Conservation (phyloP, 2,113 vertebrate species). For the Embiotoca jacksoni region DNA sequence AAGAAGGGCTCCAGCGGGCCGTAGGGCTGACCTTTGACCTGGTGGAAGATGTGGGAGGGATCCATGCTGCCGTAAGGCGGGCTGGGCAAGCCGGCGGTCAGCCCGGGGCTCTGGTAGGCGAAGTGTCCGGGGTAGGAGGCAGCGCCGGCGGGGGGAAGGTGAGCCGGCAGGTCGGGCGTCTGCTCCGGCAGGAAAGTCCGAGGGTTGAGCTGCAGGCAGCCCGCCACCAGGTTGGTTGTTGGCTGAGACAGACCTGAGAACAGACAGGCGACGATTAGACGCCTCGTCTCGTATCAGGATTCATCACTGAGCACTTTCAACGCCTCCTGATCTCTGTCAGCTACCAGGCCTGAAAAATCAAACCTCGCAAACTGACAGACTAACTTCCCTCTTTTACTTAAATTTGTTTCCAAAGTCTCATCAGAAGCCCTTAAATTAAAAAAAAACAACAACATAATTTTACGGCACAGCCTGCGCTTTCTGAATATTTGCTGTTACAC, state of each 20-base stretch:
- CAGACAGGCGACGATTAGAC: neutral
- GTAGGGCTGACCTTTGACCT: slow-evolving; percentile 89
- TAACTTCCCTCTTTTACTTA: no score
- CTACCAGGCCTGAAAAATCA: no score
- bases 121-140: slow-evolving; percentile 88
- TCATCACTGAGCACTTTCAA: neutral
- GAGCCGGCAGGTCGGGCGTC: slow-evolving; percentile 89
- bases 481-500: no score
- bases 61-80: slow-evolving; percentile 98
- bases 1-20: slow-evolving; percentile 94
- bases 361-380: no score
- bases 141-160: slow-evolving; percentile 85
- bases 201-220: slow-evolving; percentile 97
- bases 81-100: slow-evolving; percentile 95
- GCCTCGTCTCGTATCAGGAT: no score
- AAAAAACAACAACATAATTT: no score
- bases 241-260: slow-evolving; percentile 92
- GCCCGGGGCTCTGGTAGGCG: slow-evolving; percentile 93
- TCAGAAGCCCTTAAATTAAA: no score
- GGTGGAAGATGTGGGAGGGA: slow-evolving; percentile 95
- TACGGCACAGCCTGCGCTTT: no score
- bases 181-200: slow-evolving; percentile 97
- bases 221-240: slow-evolving; percentile 96
- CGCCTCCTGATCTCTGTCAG: no score
- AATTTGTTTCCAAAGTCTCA: no score